Evolutionary conservation across 1,140 invertebrate species (phyloP).

Genomic region (Drosophila quadrilineata): DNA sequence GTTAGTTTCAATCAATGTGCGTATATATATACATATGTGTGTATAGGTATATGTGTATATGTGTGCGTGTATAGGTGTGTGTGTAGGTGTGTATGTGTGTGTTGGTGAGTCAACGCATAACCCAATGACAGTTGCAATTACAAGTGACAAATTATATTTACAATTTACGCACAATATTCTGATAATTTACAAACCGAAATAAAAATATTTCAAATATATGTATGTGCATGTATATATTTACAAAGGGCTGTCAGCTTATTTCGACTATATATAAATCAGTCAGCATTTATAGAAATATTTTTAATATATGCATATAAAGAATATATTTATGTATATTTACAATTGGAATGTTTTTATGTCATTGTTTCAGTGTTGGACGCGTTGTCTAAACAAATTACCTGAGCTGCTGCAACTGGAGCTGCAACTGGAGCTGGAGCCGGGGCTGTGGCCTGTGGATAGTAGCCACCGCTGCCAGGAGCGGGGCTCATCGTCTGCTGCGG

Average conservation of each 20-base stretch:
- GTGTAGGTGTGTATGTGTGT: neutral
- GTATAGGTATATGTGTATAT: neutral
- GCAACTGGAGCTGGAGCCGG: slow-evolving; percentile 13
- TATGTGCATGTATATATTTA: slow-evolving; percentile 30
- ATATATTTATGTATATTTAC: too few species aligned
- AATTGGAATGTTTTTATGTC: slow-evolving; percentile 18
- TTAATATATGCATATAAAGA: too few species aligned
- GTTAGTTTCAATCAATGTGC: too few species aligned
- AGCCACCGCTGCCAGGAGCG: slow-evolving; percentile 56
- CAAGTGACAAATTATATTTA: slow-evolving; percentile 44
- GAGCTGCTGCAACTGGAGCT: slow-evolving; percentile 38
- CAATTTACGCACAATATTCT: slow-evolving; percentile 39
- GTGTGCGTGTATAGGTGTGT: slow-evolving; percentile 5
- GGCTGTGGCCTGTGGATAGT: slow-evolving; percentile 47
- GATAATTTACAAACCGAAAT: neutral
- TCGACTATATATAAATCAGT: too few species aligned
- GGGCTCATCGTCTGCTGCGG: slow-evolving; percentile 80
- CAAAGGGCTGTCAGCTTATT: slow-evolving; percentile 32
- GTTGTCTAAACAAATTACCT: slow-evolving; percentile 48
- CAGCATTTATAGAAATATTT: too few species aligned
- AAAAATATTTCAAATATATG: neutral
- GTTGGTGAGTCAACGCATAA: slow-evolving; percentile 28
- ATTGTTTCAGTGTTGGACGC: neutral
- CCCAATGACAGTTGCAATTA: slow-evolving; percentile 37
- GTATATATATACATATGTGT: slow-evolving; percentile 1